Percentiles rank a stretch among this genome's conserved stretches.
Evolutionary conservation across 2,797 vertebrate genomes (phyloP).

Genomic region (Cuculus canorus): DNA sequence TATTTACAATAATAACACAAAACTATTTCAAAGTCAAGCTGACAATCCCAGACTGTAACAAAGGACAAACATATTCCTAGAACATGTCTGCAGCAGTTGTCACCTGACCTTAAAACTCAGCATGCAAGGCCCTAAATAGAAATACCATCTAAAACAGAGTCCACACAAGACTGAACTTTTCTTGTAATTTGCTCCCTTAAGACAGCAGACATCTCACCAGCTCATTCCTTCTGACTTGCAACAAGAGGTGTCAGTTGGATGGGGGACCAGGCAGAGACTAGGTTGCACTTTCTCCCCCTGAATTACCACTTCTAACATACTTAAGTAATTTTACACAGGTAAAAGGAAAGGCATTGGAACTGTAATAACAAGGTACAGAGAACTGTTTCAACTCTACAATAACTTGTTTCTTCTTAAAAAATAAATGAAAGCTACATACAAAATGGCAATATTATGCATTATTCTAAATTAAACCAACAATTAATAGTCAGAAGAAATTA

Average conservation of each 20-base stretch:
- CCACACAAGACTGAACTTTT: background rate
- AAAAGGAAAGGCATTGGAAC: background rate
- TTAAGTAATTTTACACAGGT: background rate
- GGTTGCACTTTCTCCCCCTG: background rate
- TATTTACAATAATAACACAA: background rate
- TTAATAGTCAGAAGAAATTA: background rate
- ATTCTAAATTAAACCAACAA: background rate
- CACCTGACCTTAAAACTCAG: background rate
- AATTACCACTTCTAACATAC: background rate
- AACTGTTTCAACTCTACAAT: background rate
- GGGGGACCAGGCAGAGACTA: background rate
- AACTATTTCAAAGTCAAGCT: background rate
- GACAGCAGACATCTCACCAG: background rate
- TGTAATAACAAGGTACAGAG: background rate
- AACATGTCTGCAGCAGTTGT: background rate
- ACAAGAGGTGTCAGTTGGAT: background rate
- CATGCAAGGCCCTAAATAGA: background rate
- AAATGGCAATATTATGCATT: background rate
- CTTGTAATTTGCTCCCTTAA: background rate
- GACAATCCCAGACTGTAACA: background rate
- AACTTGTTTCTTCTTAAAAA: background rate
- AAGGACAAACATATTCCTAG: background rate
- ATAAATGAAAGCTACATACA: background rate
- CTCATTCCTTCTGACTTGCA: background rate
- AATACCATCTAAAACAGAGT: background rate